phyloP scores from a whole-genome alignment of 2,797 vertebrate genomes.

The Schizothorax lantsangensis region DNA sequence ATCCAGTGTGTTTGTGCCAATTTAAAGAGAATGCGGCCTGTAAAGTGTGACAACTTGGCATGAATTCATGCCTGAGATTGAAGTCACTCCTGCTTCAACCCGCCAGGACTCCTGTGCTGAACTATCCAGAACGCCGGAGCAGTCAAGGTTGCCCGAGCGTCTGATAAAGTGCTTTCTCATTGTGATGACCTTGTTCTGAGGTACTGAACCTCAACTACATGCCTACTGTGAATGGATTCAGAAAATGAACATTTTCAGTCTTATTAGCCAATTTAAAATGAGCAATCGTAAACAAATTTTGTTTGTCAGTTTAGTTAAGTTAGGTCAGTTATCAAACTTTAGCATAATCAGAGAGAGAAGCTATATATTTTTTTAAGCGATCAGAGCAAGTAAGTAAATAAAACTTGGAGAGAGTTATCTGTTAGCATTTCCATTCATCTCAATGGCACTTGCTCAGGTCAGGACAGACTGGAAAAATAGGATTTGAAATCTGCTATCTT shows the following conservation, averaged over 20 bases:
- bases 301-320: conserved; percentile 4
- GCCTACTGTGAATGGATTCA: neutral
- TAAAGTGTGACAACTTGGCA: conserved; percentile 71
- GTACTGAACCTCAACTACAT: neutral
- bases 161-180: conserved; percentile 63
- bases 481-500: neutral
- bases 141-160: conserved; percentile 61
- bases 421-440: neutral
- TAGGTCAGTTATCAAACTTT: neutral
- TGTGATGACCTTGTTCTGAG: conserved; percentile 63
- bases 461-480: neutral
- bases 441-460: neutral
- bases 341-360: neutral
- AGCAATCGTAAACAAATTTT: neutral
- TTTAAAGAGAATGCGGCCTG: conserved; percentile 68
- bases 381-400: neutral
- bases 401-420: neutral
- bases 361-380: neutral
- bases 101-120: conserved; percentile 51
- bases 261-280: neutral
- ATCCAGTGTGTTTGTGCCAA: conserved; percentile 73
- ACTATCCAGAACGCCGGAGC: conserved; percentile 49
- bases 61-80: conserved; percentile 76
- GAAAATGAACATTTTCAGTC: neutral
- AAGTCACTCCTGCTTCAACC: conserved; percentile 53